These are phyloP conservation scores for Drosophila ohnishii DNA, from an alignment of 1,140 invertebrate genomes.

Conservation along the genomic window DNA sequence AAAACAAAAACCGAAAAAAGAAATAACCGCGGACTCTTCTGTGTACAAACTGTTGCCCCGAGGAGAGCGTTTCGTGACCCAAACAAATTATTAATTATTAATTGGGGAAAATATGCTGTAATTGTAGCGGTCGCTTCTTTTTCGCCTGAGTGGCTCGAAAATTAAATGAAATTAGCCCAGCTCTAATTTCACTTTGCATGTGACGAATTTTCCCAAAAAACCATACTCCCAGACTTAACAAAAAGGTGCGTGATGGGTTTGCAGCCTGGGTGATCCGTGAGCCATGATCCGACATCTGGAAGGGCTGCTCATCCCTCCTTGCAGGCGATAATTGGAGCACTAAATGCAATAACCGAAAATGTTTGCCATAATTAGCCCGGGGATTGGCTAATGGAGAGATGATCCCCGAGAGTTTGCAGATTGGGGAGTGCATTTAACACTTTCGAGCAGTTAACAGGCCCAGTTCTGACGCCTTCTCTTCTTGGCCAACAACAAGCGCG, in stretches of 20 bases:
- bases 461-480: constrained; percentile 30
- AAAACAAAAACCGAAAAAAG: constrained; percentile 1
- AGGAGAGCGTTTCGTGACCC: constrained; percentile 71
- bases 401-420: constrained; percentile 34
- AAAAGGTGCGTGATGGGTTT: constrained; percentile 56
- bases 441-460: constrained; percentile 64
- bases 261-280: constrained; percentile 20
- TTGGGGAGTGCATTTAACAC: constrained; percentile 77
- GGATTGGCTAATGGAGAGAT: constrained; percentile 41
- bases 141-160: constrained; percentile 61
- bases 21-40: constrained; percentile 1
- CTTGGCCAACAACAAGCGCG: constrained; percentile 1
- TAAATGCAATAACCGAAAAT: constrained; percentile 68
- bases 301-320: constrained; percentile 17
- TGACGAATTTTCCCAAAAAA: constrained; percentile 64
- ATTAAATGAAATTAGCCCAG: constrained; percentile 80
- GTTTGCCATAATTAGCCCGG: constrained; percentile 26
- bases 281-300: constrained; percentile 68
- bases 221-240: background rate
- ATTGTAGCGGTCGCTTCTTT: constrained; percentile 73
- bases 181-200: constrained; percentile 80
- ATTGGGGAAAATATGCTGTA: constrained; percentile 81
- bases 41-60: constrained; percentile 57
- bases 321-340: constrained; percentile 69
- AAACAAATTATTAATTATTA: constrained; percentile 83